These are phyloP conservation scores for Dinocampus coccinellae DNA, from an alignment of 2,888 invertebrate genomes.

Conservation along the genomic window DNA sequence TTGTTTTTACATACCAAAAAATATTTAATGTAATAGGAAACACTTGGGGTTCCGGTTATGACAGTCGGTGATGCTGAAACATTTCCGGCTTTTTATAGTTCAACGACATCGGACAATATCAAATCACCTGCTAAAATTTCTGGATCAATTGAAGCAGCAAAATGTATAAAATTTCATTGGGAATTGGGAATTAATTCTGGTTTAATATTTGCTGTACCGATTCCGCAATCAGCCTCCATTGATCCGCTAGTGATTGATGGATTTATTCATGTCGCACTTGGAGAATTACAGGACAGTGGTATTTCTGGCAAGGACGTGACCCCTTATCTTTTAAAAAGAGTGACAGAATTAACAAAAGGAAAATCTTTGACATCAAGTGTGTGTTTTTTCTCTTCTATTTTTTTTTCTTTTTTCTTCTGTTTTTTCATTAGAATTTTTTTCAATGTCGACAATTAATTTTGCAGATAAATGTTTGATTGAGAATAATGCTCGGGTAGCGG, in stretches of 20 bases:
- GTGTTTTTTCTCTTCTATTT: slow-evolving; percentile 71
- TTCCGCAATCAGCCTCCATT: slow-evolving; percentile 81
- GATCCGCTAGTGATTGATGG: slow-evolving; percentile 74
- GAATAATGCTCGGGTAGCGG: slow-evolving; percentile 91
- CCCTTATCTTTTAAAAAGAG: slow-evolving; percentile 86
- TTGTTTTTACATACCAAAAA: not conserved
- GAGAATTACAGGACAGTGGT: slow-evolving; percentile 73
- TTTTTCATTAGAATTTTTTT: slow-evolving; percentile 5
- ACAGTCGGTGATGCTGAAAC: slow-evolving; percentile 76
- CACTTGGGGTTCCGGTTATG: slow-evolving; percentile 92
- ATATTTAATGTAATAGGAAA: slow-evolving; percentile 77
- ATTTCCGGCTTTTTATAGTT: slow-evolving; percentile 96
- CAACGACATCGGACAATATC: slow-evolving; percentile 76
- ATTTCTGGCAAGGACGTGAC: slow-evolving; percentile 91
- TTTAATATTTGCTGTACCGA: slow-evolving; percentile 90
- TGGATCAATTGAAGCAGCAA: slow-evolving; percentile 78
- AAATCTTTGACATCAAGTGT: slow-evolving; percentile 88
- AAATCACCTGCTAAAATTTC: slow-evolving; percentile 80
- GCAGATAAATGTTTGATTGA: slow-evolving; percentile 90
- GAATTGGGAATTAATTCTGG: slow-evolving; percentile 77
- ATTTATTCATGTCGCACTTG: slow-evolving; percentile 80
- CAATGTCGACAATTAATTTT: slow-evolving; percentile 15
- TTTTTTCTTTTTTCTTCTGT: slow-evolving; percentile 42
- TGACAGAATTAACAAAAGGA: slow-evolving; percentile 85
- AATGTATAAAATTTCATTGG: slow-evolving; percentile 74